Base-by-base conservation (phyloP, 1,140 invertebrate genomes). In the Drosophila quadrilineata region DNA sequence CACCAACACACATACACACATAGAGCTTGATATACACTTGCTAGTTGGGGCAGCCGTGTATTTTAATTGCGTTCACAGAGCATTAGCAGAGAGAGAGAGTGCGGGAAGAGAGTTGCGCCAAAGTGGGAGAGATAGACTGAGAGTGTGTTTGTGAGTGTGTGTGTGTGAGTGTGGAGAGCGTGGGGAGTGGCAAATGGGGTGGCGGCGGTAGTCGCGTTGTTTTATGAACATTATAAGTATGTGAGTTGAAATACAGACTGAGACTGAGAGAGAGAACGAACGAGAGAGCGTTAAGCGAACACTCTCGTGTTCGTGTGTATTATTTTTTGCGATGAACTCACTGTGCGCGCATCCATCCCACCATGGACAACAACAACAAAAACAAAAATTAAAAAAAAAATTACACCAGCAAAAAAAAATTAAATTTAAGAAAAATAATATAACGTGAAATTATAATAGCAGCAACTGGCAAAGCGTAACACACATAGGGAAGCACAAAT, bases 271-370 rank as follows among this genome's bases (percentile, higher is more conserved):
- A 9, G 16, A 16, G 1, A n/a, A 14, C 24, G 16, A 31, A 22
- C 29, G 22, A 9, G 22, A 8, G 21, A 12, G 36, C 35, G 43
- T 6, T 48, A 22, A 45, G 54, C 54, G 52, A 50, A n/a, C n/a
- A n/a, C n/a, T n/a, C n/a, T 60, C 57, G 46, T 22, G 28, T 41
- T 64, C 53, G 58, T 76, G 77, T 76, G 77, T 77, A 77, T 82
- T 82, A 82, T 84, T 84, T 85, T 84, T 84, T 84, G 77, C 77
- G 77, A 84, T 84, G 77, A 84, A 84, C 79, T 84, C 77, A 84
- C 77, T 84, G 66, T 41, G 75, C 66, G 62, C 79, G n/a, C n/a
- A n/a, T n/a, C n/a, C n/a, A 85, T 75, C 68, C 71, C 63, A 60
- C 67, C 62, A 70, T 68, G 64, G 64, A 72, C 53, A 66, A 80